phyloP scores from a whole-genome alignment of 2,888 invertebrate genomes.

The Pyralis farinalis region DNA sequence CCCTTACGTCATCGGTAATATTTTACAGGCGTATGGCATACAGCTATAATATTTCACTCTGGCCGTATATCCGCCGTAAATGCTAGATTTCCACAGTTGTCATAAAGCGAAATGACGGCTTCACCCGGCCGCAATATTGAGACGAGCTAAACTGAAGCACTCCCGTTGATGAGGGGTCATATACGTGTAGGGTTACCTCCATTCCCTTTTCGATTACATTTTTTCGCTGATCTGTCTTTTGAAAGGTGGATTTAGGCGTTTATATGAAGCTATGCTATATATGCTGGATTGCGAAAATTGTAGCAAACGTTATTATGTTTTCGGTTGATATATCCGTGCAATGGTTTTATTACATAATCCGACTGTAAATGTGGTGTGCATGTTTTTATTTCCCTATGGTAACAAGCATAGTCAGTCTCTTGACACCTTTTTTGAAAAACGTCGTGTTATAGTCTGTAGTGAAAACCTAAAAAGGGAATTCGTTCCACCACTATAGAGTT shows the following conservation, averaged over 20 bases:
- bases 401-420: too few species aligned
- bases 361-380: too few species aligned
- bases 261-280: too few species aligned
- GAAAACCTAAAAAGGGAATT: too few species aligned
- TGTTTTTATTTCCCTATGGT: too few species aligned
- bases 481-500: too few species aligned
- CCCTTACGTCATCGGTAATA: background rate
- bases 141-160: conserved; percentile 33
- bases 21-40: background rate
- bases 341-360: too few species aligned
- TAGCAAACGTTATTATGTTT: too few species aligned
- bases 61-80: conserved; percentile 10
- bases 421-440: too few species aligned
- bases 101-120: conserved; percentile 46
- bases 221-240: conserved; percentile 17
- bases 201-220: conserved; percentile 20
- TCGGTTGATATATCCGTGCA: too few species aligned
- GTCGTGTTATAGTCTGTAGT: too few species aligned
- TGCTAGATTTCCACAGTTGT: conserved; percentile 35
- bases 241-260: background rate
- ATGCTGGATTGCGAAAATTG: too few species aligned
- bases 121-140: conserved; percentile 35
- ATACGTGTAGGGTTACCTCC: conserved; percentile 29
- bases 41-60: conserved; percentile 15
- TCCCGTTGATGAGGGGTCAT: conserved; percentile 53